Percentiles rank a stretch among this genome's conserved stretches.
Evolutionary conservation across 2,888 invertebrate genomes (phyloP).

Genomic region (Torymus auratus): DNA sequence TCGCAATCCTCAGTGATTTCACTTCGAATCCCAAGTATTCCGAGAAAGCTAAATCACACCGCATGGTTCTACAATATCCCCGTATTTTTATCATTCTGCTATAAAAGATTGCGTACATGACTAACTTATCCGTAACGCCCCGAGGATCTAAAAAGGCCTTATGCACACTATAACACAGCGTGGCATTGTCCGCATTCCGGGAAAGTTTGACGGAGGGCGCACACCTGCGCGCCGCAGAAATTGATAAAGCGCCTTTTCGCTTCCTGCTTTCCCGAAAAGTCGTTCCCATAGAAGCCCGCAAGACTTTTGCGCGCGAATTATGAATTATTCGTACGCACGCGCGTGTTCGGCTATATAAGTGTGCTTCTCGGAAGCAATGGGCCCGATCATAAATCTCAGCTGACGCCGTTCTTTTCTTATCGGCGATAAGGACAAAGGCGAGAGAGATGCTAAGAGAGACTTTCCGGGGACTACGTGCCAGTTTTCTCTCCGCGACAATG

Average conservation of each 20-base stretch:
- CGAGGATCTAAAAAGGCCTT: too few relatives aligned
- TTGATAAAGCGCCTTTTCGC: constrained; percentile 18
- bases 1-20: too few relatives aligned
- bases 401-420: neutral
- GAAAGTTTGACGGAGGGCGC: constrained; percentile 17
- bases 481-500: constrained; percentile 7
- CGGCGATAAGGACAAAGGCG: constrained; percentile 21
- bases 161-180: too few relatives aligned
- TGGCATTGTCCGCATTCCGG: constrained; percentile 11
- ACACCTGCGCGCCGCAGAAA: constrained; percentile 28
- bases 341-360: neutral
- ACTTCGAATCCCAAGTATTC: too few relatives aligned
- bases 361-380: constrained; percentile 1
- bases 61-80: too few relatives aligned
- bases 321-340: constrained; percentile 29
- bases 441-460: neutral
- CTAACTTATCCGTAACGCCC: too few relatives aligned
- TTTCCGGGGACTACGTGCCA: neutral
- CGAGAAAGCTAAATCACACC: too few relatives aligned
- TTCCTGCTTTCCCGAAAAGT: constrained; percentile 35
- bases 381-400: constrained; percentile 22
- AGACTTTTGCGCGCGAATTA: constrained; percentile 12
- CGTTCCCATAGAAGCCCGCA: neutral
- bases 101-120: too few relatives aligned
- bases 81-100: too few relatives aligned